Conservation (phyloP, 2,888 invertebrate genomes). For the Danaus chrysippus region DNA sequence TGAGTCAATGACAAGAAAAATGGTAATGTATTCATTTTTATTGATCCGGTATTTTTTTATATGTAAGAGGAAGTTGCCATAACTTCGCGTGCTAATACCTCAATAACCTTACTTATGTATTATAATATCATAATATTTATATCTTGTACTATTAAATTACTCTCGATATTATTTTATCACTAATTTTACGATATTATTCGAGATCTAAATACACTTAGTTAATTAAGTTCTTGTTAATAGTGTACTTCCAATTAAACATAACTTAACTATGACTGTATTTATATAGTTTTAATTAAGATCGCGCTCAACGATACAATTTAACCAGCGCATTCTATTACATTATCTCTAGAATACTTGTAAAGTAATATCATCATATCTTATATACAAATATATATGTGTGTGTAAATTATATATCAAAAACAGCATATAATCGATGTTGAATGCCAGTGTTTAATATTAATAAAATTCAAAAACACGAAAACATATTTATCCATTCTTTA, state of each 20-base stretch:
- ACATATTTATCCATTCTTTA: slow-evolving; percentile 21
- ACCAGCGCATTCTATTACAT: no score
- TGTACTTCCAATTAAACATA: not conserved
- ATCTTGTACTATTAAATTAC: not conserved
- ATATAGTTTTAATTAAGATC: slow-evolving; percentile 13
- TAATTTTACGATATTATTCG: no score
- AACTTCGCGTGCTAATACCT: slow-evolving; percentile 44
- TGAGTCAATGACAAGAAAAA: slow-evolving; percentile 32
- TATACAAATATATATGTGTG: no score
- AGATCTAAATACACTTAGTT: not conserved
- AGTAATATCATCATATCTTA: no score
- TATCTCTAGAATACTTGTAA: no score
- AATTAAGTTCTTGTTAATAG: slow-evolving; percentile 2
- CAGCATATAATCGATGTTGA: no score
- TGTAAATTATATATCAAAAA: no score
- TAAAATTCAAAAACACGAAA: not conserved
- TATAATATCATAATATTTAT: not conserved
- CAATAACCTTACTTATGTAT: not conserved
- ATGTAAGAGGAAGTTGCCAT: slow-evolving; percentile 36
- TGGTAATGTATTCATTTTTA: slow-evolving; percentile 30
- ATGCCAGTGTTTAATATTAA: no score
- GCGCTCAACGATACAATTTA: no score
- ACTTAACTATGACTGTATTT: slow-evolving; percentile 9
- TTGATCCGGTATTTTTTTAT: slow-evolving; percentile 32
- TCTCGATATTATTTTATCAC: no score